Percentiles rank a stretch among this genome's conserved stretches.
These are phyloP conservation scores for Pilophorus perplexus DNA, from an alignment of 2,888 invertebrate species.

Conservation along the genomic window DNA sequence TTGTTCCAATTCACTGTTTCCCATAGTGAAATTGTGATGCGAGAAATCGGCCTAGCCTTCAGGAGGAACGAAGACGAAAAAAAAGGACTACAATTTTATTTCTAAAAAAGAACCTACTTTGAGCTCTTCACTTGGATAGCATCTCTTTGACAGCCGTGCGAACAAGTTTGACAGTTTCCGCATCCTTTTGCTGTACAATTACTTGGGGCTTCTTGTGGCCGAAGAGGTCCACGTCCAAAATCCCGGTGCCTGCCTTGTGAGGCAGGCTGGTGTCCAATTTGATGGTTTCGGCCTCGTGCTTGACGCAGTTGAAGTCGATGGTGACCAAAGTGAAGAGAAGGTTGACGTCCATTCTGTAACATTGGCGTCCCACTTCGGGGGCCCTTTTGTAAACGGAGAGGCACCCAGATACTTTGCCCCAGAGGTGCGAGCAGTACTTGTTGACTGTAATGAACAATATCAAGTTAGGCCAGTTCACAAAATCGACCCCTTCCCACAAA, in stretches of 20 bases:
- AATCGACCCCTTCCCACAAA: too few species aligned
- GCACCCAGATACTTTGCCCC: conserved; percentile 23
- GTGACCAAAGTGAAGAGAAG: conserved; percentile 14
- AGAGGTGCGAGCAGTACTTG: conserved; percentile 9
- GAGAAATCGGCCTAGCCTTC: too few species aligned
- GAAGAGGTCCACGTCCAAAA: conserved; percentile 12
- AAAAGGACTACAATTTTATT: too few species aligned
- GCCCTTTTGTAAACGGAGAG: conserved; percentile 2
- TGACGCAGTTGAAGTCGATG: conserved; percentile 23
- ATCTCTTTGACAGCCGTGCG: background rate
- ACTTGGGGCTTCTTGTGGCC: background rate
- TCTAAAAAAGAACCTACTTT: too few species aligned
- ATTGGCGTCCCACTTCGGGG: background rate
- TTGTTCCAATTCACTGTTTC: too few species aligned
- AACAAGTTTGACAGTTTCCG: background rate
- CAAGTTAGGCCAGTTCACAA: too few species aligned
- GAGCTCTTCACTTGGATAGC: too few species aligned
- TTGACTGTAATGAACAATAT: too few species aligned
- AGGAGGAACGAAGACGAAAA: too few species aligned
- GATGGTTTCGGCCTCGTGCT: conserved; percentile 8
- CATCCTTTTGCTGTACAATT: conserved; percentile 1
- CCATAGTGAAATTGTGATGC: too few species aligned
- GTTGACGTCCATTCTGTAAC: conserved; percentile 19
- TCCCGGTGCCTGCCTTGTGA: background rate
- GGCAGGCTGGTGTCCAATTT: conserved; percentile 15